Evolutionary conservation across 2,113 vertebrate genomes (phyloP).

Genomic region (Himantopus leucocephalus): DNA sequence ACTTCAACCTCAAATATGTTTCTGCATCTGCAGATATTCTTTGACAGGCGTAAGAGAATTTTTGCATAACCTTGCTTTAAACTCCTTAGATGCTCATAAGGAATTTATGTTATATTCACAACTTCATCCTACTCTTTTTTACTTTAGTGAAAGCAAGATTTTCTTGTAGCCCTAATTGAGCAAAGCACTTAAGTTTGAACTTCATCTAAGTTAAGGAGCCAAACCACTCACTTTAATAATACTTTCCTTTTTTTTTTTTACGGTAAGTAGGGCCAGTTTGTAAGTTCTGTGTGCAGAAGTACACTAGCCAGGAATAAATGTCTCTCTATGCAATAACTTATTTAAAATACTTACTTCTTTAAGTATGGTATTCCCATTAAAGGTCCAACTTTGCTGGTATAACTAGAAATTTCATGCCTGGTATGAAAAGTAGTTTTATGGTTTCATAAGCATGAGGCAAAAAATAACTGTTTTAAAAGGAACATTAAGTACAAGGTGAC

Average conservation of each 20-base stretch:
- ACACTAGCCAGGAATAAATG: not conserved
- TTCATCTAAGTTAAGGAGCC: not conserved
- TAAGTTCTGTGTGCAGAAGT: not conserved
- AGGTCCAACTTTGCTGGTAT: not conserved
- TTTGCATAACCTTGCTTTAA: slow-evolving; percentile 12
- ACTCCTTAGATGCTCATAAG: not conserved
- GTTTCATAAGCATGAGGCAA: not conserved
- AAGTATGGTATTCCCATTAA: not conserved
- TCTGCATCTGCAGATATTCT: not conserved
- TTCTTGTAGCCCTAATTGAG: not conserved
- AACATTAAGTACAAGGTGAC: slow-evolving; percentile 25
- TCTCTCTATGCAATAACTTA: not conserved
- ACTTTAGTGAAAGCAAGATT: not conserved
- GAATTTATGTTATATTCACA: not conserved
- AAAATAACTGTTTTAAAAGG: slow-evolving; percentile 47
- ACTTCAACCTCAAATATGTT: not conserved
- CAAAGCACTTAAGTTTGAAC: not conserved
- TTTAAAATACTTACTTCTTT: not conserved
- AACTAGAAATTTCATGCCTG: slow-evolving; percentile 1
- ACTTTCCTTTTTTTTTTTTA: not conserved
- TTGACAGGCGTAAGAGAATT: not conserved
- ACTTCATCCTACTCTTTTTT: not conserved
- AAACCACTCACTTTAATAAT: not conserved
- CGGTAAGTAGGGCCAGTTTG: not conserved
- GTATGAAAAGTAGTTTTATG: slow-evolving; percentile 1